phyloP scores from a whole-genome alignment of 2,797 vertebrate species.

The Pseudopleuronectes americanus region DNA sequence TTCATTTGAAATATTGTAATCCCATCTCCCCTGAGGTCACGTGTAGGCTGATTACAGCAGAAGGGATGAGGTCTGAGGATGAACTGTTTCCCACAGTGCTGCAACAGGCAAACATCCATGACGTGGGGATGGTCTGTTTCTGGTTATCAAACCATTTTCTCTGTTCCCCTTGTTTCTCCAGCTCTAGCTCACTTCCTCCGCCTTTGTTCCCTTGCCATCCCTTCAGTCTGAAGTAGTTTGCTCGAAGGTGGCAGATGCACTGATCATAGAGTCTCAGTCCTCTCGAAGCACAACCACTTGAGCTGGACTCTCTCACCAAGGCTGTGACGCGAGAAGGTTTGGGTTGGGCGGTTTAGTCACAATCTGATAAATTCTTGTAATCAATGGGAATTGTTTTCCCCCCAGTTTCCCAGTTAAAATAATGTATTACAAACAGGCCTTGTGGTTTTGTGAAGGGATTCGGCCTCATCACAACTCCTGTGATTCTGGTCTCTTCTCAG shows the following conservation, averaged over 20 bases:
- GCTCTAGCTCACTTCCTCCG: conserved; percentile 14
- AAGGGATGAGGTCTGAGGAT: conserved; percentile 27
- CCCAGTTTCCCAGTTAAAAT: background rate
- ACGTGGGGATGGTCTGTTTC: conserved; percentile 61
- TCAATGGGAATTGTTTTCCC: background rate
- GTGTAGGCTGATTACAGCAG: conserved; percentile 21
- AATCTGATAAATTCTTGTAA: background rate
- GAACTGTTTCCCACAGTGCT: conserved; percentile 53
- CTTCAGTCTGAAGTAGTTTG: conserved; percentile 39
- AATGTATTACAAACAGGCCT: background rate
- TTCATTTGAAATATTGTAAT: conserved; percentile 25
- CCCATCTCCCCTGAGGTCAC: conserved; percentile 18
- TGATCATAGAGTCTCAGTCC: conserved; percentile 38
- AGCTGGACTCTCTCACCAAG: conserved; percentile 6
- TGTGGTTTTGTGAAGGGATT: no score
- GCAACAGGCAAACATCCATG: conserved; percentile 57
- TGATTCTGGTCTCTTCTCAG: background rate
- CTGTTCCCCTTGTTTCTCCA: background rate
- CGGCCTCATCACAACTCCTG: no score
- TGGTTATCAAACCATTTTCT: conserved; percentile 57
- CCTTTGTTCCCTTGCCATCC: conserved; percentile 43
- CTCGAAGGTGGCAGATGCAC: conserved; percentile 42
- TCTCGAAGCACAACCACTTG: conserved; percentile 8
- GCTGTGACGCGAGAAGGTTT: conserved; percentile 4
- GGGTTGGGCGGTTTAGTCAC: conserved; percentile 13